Conservation (phyloP, 1,140 invertebrate species). For the Drosophila hydei region DNA sequence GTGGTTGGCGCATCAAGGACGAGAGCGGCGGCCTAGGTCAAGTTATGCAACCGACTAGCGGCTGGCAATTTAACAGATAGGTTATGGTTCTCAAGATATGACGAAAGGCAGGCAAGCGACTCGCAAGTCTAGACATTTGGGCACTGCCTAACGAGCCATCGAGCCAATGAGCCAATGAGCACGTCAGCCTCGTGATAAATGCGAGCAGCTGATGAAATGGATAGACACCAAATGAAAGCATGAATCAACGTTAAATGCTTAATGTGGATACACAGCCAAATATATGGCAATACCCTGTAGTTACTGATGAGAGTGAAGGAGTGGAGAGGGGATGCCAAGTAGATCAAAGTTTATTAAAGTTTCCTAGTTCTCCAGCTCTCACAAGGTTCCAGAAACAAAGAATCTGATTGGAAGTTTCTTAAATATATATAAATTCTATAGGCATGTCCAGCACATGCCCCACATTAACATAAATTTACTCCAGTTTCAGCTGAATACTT, state of each 20-base stretch:
- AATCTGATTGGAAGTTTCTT: too few species aligned
- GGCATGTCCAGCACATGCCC: too few species aligned
- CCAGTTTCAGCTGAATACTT: too few species aligned
- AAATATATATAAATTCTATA: too few species aligned
- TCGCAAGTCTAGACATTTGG: constrained; percentile 11
- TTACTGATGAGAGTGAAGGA: too few species aligned
- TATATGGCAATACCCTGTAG: background rate
- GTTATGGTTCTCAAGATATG: constrained; percentile 6
- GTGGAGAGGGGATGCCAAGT: too few species aligned
- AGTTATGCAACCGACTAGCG: background rate
- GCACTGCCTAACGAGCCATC: background rate
- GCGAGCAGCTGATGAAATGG: background rate
- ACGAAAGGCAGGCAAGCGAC: background rate
- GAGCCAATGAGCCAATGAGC: too few species aligned
- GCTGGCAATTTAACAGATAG: background rate
- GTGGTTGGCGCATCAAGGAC: background rate
- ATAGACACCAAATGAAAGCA: background rate
- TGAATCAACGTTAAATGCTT: constrained; percentile 7
- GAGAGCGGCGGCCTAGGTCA: constrained; percentile 2
- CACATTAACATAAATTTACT: too few species aligned
- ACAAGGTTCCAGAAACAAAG: too few species aligned
- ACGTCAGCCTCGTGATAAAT: background rate
- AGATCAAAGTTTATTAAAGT: too few species aligned
- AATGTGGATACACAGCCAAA: too few species aligned
- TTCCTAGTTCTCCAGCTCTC: too few species aligned